These are phyloP conservation scores for Penaeus chinensis DNA, from an alignment of 1,140 invertebrate genomes.

Conservation along the genomic window DNA sequence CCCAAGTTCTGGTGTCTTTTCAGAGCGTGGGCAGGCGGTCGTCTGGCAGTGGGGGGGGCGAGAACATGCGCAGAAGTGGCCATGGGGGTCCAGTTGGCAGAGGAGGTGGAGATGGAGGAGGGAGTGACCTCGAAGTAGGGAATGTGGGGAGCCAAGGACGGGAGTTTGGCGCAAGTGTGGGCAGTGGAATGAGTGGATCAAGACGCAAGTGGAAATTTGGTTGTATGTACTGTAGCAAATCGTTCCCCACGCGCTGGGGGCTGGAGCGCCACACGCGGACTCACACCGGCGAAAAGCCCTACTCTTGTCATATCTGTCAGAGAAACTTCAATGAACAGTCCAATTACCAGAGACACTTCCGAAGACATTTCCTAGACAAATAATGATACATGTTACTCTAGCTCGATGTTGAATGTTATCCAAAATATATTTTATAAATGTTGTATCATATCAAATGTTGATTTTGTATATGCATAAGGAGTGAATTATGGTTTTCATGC, in stretches of 20 bases:
- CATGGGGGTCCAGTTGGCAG: slow-evolving; percentile 30
- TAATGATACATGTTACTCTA: slow-evolving; percentile 8
- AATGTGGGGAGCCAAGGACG: neutral
- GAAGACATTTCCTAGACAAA: slow-evolving; percentile 51
- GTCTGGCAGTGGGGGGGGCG: slow-evolving; percentile 56
- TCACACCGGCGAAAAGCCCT: slow-evolving; percentile 68
- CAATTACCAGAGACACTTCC: slow-evolving; percentile 53
- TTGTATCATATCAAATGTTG: no score
- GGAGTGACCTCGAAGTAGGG: slow-evolving; percentile 37
- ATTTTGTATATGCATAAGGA: no score
- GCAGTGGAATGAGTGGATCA: slow-evolving; percentile 1
- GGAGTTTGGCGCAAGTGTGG: slow-evolving; percentile 2
- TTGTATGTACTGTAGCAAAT: slow-evolving; percentile 68
- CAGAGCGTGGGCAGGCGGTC: slow-evolving; percentile 60
- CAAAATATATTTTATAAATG: no score
- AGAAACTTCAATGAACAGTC: slow-evolving; percentile 56
- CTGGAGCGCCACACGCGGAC: slow-evolving; percentile 69
- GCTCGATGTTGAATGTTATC: neutral
- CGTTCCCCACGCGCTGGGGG: slow-evolving; percentile 70
- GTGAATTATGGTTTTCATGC: no score
- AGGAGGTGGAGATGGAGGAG: slow-evolving; percentile 11
- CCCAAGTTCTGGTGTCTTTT: slow-evolving; percentile 61
- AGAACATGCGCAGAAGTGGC: slow-evolving; percentile 36
- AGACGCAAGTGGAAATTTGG: slow-evolving; percentile 59
- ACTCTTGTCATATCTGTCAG: slow-evolving; percentile 56